Conservation (phyloP, 2,888 invertebrate genomes). For the Capitulum mitella region DNA sequence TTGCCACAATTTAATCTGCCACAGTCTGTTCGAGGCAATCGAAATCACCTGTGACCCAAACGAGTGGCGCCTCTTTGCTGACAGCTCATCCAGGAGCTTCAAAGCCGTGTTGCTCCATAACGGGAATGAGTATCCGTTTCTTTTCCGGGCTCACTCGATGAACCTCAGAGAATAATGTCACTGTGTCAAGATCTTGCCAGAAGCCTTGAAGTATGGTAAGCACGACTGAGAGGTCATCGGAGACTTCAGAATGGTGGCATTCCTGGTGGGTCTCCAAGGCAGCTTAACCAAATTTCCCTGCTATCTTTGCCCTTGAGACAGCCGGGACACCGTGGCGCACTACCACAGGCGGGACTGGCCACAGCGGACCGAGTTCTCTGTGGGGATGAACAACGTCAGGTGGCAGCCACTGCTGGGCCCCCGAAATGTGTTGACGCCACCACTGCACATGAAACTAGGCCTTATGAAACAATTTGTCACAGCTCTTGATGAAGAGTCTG, state of each 20-base stretch:
- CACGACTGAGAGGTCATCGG: constrained; percentile 38
- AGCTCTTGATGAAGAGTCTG: constrained; percentile 31
- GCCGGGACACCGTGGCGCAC: constrained; percentile 27
- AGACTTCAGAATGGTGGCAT: constrained; percentile 40
- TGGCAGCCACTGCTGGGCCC: constrained; percentile 32
- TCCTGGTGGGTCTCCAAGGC: constrained; percentile 36
- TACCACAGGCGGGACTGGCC: constrained; percentile 35
- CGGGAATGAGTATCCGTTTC: constrained; percentile 38
- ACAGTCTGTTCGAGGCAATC: constrained; percentile 20
- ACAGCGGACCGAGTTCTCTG: constrained; percentile 25
- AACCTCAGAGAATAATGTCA: constrained; percentile 40
- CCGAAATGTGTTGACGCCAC: constrained; percentile 30
- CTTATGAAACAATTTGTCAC: constrained; percentile 36
- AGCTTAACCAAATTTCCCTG: constrained; percentile 34
- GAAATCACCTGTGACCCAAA: neutral
- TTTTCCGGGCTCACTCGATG: constrained; percentile 40
- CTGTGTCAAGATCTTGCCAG: constrained; percentile 38
- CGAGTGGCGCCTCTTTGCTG: constrained; percentile 31
- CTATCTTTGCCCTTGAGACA: constrained; percentile 34
- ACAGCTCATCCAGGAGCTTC: constrained; percentile 29
- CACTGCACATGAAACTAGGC: constrained; percentile 35
- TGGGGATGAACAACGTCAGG: constrained; percentile 29
- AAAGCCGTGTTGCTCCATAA: constrained; percentile 37
- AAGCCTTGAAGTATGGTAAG: constrained; percentile 39
- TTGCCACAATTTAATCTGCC: constrained; percentile 11